Evolutionary conservation across 1,140 invertebrate species (phyloP), one percentile per base, ranked within the genome.

Genomic region (Brachionus calyciflorus): DNA sequence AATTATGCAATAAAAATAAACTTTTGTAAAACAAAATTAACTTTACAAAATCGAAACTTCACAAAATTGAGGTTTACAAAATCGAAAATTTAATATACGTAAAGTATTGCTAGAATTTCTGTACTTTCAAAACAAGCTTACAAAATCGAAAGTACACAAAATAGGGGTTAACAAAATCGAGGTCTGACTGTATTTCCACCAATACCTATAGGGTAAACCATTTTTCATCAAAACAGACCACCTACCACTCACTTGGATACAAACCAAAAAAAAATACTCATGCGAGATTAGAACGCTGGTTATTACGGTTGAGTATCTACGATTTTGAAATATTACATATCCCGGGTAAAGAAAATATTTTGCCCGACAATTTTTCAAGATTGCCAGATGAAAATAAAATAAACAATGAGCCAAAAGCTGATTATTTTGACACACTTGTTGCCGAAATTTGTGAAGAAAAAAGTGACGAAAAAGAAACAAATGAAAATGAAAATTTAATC

Each of bases 211-310:
- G 77, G 3, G n/a, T n/a, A n/a, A n/a, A n/a, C n/a, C n/a, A n/a
- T n/a, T n/a, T n/a, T n/a, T n/a, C n/a, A 73, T 88, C 4, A 78
- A 80, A n/a, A 88, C 85, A 1, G 85, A 88, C 76, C 85, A 88
- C 63, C 83, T 85, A 63, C 84, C 87, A 0, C 73, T 88, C 37
- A 77, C 81, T 6, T 49, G 44, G 17, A 83, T 86, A 82, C 83
- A 40, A 79, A 78, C 5, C 73, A 0, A 78, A 79, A 28, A 80
- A 78, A n/a, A n/a, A n/a, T n/a, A 21, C 12, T 46, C 19, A 48
- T 14, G 37, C 33, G 28, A 19, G 68, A 46, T 30, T 70, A 17
- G 37, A 46, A 28, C 3, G 40, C 3, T 70, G 68, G 68, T 24
- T 30, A 17, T 6, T 70, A 30, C 6, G n/a, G 14, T 46, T 70